Evolutionary conservation across 2,113 vertebrate species (phyloP).

Genomic region (Ginglymostoma cirratum): DNA sequence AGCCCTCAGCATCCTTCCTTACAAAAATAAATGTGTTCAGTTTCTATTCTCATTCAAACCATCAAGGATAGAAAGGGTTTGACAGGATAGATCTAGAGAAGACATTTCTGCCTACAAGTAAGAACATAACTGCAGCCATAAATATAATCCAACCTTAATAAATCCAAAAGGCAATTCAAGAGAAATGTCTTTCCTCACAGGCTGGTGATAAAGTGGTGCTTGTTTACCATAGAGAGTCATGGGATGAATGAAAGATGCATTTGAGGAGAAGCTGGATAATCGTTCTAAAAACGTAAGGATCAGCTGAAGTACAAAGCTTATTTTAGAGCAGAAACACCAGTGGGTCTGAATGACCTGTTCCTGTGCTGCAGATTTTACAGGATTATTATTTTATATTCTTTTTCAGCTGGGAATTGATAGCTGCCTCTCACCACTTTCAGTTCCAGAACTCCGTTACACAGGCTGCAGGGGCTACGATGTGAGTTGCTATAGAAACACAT

Average conservation of each 20-base stretch:
- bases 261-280: background rate
- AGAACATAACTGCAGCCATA: background rate
- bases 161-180: background rate
- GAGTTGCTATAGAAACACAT: conserved; percentile 17
- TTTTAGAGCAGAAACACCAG: background rate
- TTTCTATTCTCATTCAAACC: background rate
- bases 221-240: background rate
- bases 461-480: background rate
- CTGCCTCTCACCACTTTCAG: background rate
- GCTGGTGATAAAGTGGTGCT: background rate
- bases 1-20: background rate
- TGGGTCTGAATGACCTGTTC: background rate
- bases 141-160: background rate
- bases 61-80: background rate
- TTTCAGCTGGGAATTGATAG: background rate
- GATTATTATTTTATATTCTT: background rate
- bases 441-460: background rate
- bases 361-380: background rate
- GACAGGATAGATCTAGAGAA: background rate
- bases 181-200: background rate
- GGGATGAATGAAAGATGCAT: background rate
- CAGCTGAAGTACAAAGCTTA: background rate
- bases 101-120: background rate
- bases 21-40: background rate
- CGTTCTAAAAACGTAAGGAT: background rate